phyloP scores from a whole-genome alignment of 2,113 vertebrate genomes.

The Suncus etruscus region DNA sequence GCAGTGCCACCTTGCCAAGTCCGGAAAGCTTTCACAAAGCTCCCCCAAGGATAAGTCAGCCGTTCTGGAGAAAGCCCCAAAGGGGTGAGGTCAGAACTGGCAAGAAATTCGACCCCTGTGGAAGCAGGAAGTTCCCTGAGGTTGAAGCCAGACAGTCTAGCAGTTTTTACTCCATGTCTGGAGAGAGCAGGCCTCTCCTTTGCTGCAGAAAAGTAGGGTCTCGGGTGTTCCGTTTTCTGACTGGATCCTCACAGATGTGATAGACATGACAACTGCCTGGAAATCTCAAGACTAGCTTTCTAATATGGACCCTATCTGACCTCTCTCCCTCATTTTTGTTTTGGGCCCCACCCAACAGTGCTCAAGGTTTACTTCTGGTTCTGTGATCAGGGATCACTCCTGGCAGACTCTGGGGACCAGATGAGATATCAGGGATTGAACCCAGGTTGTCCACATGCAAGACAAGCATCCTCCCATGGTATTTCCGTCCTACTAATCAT shows the following conservation, averaged over 20 bases:
- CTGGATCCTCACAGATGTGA: neutral
- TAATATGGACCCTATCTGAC: neutral
- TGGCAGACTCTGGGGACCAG: too few species aligned
- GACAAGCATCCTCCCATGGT: too few species aligned
- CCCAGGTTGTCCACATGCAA: too few species aligned
- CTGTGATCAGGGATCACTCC: too few species aligned
- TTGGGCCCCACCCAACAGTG: too few species aligned
- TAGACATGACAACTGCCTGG: neutral
- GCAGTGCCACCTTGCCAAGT: neutral
- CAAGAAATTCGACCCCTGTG: neutral
- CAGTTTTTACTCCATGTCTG: neutral
- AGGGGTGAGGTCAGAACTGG: conserved; percentile 70
- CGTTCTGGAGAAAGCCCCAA: conserved; percentile 33
- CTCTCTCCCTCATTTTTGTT: neutral
- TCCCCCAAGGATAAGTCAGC: neutral
- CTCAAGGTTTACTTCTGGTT: too few species aligned
- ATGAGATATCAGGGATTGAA: too few species aligned
- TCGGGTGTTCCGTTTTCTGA: neutral
- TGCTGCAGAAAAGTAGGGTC: neutral
- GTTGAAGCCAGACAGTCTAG: neutral
- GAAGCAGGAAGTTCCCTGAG: conserved; percentile 34
- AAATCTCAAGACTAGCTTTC: neutral
- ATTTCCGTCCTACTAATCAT: too few species aligned
- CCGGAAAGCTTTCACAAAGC: conserved; percentile 34
- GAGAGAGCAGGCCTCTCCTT: neutral